phyloP scores from a whole-genome alignment of 2,797 vertebrate genomes.

The Rhabdomys pumilio region DNA sequence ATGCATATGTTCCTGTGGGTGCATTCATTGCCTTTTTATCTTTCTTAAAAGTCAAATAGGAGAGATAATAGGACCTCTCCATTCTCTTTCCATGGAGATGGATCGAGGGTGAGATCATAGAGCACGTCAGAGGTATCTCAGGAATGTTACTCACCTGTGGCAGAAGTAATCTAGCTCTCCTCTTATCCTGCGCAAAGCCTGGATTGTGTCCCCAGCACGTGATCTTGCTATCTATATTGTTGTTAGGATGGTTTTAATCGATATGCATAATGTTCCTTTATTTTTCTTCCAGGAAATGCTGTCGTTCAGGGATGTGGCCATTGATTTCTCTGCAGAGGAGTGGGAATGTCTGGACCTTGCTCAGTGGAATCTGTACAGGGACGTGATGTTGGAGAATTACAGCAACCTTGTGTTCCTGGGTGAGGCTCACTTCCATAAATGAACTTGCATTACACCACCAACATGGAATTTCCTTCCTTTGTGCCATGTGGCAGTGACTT shows the following conservation, averaged over 20 bases:
- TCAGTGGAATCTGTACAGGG: conserved; percentile 32
- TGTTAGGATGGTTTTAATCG: not conserved
- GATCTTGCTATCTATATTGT: not conserved
- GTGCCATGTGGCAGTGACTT: not conserved
- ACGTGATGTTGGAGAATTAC: conserved; percentile 28
- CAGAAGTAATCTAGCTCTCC: not conserved
- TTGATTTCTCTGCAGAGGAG: conserved; percentile 34
- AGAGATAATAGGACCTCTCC: not conserved
- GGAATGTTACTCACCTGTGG: not conserved
- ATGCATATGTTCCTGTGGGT: not conserved
- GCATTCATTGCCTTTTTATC: not conserved
- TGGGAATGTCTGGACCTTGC: conserved; percentile 14
- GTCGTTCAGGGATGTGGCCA: conserved; percentile 38
- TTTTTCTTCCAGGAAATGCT: conserved; percentile 10
- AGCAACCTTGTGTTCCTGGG: conserved; percentile 16
- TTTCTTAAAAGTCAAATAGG: not conserved
- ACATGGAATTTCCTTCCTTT: not conserved
- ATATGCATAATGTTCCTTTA: not conserved
- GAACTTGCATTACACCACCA: not conserved
- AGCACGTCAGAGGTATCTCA: not conserved
- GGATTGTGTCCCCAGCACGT: not conserved
- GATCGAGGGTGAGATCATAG: not conserved
- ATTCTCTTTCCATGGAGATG: not conserved
- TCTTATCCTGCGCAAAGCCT: not conserved
- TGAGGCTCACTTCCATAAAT: not conserved